Conservation (phyloP, 2,797 vertebrate species). For the Pterois miles region DNA sequence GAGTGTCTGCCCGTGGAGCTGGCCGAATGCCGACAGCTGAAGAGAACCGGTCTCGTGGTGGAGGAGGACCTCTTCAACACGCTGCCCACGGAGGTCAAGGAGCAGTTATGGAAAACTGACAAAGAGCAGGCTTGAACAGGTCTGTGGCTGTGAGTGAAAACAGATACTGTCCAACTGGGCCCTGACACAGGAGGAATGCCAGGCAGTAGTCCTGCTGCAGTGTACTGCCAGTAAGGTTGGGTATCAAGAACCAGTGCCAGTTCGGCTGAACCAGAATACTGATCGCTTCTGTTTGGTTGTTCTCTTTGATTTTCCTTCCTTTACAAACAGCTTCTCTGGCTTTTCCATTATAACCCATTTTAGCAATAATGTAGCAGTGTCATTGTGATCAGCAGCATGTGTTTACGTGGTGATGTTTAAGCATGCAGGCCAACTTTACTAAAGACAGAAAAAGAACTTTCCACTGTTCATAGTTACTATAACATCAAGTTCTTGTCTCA, state of each 20-base stretch:
- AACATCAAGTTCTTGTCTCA: neutral
- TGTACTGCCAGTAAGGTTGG: conserved; percentile 50
- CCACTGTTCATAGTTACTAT: neutral
- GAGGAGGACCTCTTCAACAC: conserved; percentile 98
- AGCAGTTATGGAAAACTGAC: conserved; percentile 93
- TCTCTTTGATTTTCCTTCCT: conserved; percentile 8
- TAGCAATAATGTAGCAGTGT: conserved; percentile 48
- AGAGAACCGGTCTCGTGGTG: conserved; percentile 92
- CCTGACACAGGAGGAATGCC: conserved; percentile 1
- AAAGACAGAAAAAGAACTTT: neutral
- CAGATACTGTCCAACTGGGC: neutral
- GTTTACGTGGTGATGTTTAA: conserved; percentile 29
- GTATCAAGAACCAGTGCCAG: conserved; percentile 26
- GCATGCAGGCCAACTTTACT: conserved; percentile 1
- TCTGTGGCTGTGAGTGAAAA: conserved; percentile 3
- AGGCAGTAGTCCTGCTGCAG: conserved; percentile 9
- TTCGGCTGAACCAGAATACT: conserved; percentile 22
- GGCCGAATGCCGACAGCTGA: conserved; percentile 93
- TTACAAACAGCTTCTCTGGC: conserved; percentile 31
- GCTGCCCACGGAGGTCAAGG: conserved; percentile 94
- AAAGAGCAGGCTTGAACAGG: conserved; percentile 91
- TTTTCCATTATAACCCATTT: conserved; percentile 22
- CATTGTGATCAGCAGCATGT: conserved; percentile 16
- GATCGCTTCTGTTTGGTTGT: conserved; percentile 21
- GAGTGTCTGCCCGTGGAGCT: conserved; percentile 98